phyloP scores from a whole-genome alignment of 2,113 vertebrate genomes.

The Cacatua alba region DNA sequence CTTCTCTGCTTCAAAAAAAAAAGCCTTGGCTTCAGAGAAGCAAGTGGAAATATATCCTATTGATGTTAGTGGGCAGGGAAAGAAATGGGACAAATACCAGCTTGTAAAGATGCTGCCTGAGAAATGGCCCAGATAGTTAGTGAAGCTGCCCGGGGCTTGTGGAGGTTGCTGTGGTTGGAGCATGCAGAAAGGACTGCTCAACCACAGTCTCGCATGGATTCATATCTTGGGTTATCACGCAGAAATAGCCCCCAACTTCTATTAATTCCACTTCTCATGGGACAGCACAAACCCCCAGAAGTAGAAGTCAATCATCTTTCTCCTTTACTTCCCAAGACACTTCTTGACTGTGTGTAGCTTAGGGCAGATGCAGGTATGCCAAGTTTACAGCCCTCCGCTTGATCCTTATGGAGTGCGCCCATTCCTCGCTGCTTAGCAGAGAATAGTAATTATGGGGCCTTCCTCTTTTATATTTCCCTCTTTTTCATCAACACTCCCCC shows the following conservation, averaged over 20 bases:
- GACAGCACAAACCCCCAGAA: not conserved
- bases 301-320: not conserved
- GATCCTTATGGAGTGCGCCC: rapidly evolving
- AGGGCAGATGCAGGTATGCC: not conserved
- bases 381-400: not conserved
- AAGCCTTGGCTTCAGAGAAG: not conserved
- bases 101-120: not conserved
- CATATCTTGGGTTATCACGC: not conserved
- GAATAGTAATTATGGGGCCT: not conserved
- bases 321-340: not conserved
- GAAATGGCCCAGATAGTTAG: not conserved
- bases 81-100: not conserved
- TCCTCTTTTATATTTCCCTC: not conserved
- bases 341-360: not conserved
- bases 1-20: not conserved
- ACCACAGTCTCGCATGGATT: not conserved
- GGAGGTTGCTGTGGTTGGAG: not conserved
- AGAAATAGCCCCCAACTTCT: not conserved
- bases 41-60: not conserved
- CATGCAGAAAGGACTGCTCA: not conserved
- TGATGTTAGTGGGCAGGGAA: not conserved
- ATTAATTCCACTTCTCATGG: not conserved
- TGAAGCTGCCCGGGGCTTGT: not conserved
- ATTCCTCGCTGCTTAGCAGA: not conserved
- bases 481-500: rapidly evolving